phyloP scores from a whole-genome alignment of 2,888 invertebrate species.

The Tryphoninae sp. region DNA sequence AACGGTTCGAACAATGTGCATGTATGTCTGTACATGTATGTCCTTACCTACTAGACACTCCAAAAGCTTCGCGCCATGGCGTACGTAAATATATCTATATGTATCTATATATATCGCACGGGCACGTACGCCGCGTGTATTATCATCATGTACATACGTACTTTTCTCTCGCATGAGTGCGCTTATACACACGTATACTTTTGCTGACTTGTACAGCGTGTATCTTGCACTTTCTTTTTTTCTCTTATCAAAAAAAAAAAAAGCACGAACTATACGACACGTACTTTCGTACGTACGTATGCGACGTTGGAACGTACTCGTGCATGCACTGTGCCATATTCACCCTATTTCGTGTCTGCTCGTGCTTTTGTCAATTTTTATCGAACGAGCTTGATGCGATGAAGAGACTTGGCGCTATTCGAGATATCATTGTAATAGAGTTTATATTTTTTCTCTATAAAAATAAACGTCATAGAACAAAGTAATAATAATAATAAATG shows the following conservation, averaged over 20 bases:
- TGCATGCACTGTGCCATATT: slow-evolving; percentile 26
- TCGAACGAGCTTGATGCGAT: background rate
- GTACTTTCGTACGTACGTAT: slow-evolving; percentile 54
- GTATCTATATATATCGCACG: slow-evolving; percentile 43
- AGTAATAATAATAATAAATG: no score
- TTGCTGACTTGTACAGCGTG: slow-evolving; percentile 36
- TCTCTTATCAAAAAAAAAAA: background rate
- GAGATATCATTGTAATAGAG: no score
- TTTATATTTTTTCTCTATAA: no score
- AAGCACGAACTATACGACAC: slow-evolving; percentile 10
- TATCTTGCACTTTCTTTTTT: slow-evolving; percentile 39
- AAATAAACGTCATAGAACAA: no score
- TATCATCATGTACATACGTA: slow-evolving; percentile 24
- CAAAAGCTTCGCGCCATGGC: slow-evolving; percentile 41
- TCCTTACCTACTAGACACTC: slow-evolving; percentile 36
- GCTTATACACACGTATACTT: slow-evolving; percentile 36
- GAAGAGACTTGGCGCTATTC: background rate
- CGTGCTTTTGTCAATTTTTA: background rate
- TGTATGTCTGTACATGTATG: slow-evolving; percentile 44
- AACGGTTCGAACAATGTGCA: slow-evolving; percentile 39
- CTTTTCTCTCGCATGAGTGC: background rate
- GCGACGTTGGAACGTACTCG: slow-evolving; percentile 52
- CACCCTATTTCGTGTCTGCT: background rate
- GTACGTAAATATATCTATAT: slow-evolving; percentile 36
- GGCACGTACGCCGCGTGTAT: slow-evolving; percentile 56